phyloP scores from a whole-genome alignment of 2,797 vertebrate species.

The Gastrophryne carolinensis region DNA sequence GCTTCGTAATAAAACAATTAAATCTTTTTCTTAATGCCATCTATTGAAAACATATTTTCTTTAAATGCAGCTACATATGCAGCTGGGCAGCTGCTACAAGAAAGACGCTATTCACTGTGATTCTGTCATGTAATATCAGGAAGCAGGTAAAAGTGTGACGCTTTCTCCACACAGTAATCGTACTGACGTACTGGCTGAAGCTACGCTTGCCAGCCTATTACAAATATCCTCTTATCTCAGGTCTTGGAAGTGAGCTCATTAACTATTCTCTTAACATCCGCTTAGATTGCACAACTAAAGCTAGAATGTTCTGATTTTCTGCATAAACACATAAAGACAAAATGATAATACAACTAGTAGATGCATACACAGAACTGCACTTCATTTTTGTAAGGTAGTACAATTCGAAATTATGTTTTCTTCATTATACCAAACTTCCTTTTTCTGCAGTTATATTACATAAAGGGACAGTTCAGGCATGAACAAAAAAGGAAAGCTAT shows the following conservation, averaged over 20 bases:
- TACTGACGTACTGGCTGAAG: conserved; percentile 23
- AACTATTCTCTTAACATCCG: conserved; percentile 14
- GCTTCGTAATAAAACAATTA: too few relatives aligned
- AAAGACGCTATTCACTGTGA: neutral
- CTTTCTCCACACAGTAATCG: conserved; percentile 14
- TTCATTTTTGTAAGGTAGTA: too few relatives aligned
- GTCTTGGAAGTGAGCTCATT: conserved; percentile 10
- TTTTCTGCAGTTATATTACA: too few relatives aligned
- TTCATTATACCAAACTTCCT: too few relatives aligned
- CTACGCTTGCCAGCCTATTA: conserved; percentile 16
- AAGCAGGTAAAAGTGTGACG: conserved; percentile 39
- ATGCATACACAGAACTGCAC: neutral
- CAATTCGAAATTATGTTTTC: too few relatives aligned
- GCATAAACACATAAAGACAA: neutral
- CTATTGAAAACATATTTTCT: neutral
- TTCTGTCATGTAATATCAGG: conserved; percentile 38
- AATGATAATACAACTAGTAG: neutral
- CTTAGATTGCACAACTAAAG: neutral
- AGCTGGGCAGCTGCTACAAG: neutral
- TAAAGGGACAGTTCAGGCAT: too few relatives aligned
- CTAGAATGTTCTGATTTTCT: conserved; percentile 13
- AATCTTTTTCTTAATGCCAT: neutral
- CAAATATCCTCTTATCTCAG: conserved; percentile 32
- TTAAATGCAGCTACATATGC: neutral
- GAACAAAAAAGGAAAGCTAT: too few relatives aligned